A percentile compares a stretch with the other conserved stretches of the same genome.
Conservation (phyloP, 2,113 vertebrate genomes). For the Vombatus ursinus region DNA sequence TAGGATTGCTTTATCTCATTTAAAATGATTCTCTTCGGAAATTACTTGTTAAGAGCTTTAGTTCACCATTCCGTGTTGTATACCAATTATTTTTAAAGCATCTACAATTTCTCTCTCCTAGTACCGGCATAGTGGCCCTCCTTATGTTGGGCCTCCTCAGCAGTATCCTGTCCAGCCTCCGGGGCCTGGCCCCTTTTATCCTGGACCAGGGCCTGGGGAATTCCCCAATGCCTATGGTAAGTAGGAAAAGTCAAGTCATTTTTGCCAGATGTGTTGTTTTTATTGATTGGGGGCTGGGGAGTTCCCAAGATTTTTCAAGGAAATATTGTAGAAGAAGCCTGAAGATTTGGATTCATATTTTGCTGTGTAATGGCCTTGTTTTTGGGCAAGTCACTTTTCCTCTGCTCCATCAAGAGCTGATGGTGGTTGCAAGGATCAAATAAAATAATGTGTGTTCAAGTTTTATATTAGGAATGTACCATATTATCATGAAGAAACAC, state of each 20-base stretch:
- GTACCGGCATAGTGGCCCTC: conserved; percentile 94
- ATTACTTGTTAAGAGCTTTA: background rate
- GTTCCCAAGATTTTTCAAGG: conserved; percentile 3
- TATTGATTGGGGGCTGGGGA: background rate
- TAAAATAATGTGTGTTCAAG: background rate
- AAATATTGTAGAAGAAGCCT: background rate
- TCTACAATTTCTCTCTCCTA: conserved; percentile 71
- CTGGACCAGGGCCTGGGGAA: conserved; percentile 95
- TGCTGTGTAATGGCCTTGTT: background rate
- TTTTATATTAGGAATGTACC: background rate
- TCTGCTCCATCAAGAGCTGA: background rate
- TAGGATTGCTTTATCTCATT: background rate
- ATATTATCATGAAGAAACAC: background rate
- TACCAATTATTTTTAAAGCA: background rate
- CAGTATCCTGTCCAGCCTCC: conserved; percentile 97
- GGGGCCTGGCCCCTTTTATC: conserved; percentile 94
- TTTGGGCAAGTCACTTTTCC: background rate
- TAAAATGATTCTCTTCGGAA: background rate
- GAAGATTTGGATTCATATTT: background rate
- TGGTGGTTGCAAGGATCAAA: background rate
- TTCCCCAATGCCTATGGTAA: conserved; percentile 95
- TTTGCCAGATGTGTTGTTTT: background rate
- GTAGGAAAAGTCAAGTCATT: conserved; percentile 56
- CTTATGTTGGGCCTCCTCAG: conserved; percentile 94
- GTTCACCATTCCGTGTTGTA: background rate